A percentile compares a stretch with the other conserved stretches of the same genome.
These are phyloP conservation scores for Clistopyga incitator DNA, from an alignment of 2,888 invertebrate species.

Conservation along the genomic window DNA sequence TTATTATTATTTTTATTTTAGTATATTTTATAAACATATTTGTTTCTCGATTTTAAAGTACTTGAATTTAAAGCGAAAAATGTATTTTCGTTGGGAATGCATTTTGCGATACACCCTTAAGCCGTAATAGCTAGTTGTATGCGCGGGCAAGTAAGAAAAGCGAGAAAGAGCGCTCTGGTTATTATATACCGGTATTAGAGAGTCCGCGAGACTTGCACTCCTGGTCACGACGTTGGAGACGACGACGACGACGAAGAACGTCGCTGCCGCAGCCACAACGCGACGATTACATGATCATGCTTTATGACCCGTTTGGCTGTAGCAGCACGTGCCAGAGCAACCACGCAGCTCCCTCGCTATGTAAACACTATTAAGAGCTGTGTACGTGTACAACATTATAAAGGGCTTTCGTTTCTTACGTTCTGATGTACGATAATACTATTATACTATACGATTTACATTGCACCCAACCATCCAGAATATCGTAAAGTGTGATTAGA, in stretches of 20 bases:
- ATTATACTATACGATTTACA: not conserved
- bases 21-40: no score
- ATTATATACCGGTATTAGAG: constrained; percentile 6
- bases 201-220: not conserved
- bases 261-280: constrained; percentile 22
- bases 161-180: constrained; percentile 26
- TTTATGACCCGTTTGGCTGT: constrained; percentile 32
- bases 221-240: constrained; percentile 3
- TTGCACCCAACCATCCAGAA: not conserved
- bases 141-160: not conserved
- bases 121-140: not conserved
- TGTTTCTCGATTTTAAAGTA: no score
- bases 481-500: constrained; percentile 23
- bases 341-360: constrained; percentile 2
- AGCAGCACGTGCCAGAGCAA: constrained; percentile 28
- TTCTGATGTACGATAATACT: constrained; percentile 9
- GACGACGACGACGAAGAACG: constrained; percentile 22
- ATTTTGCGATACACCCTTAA: not conserved
- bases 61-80: no score
- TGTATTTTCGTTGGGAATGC: no score
- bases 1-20: no score
- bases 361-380: constrained; percentile 16
- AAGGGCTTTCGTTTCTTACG: constrained; percentile 11
- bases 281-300: constrained; percentile 43
- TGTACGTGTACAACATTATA: constrained; percentile 8